Base-by-base conservation (phyloP, 2,888 invertebrate species). In the Gerris lacustris region DNA sequence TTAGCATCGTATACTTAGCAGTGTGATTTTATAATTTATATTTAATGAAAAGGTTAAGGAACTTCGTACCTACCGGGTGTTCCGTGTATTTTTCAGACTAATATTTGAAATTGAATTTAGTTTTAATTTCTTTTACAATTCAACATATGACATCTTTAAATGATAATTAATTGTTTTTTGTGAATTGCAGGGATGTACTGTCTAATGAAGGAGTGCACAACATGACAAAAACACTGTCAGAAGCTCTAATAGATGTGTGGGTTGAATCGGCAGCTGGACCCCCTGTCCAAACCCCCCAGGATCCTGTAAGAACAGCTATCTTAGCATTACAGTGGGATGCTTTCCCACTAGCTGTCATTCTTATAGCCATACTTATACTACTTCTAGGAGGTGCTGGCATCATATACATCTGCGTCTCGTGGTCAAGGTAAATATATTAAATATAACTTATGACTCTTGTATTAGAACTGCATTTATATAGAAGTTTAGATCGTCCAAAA, bases 321-420 rank as follows among this genome's bases (percentile, higher is more conserved):
- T 79, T 82, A 44, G 83, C 84, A 6, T 81, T 85, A 70, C 84
- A 84, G 74, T 86, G 85, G 76, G 88, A 89, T 73, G 90, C 93
- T 7, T 90, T 94, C 76, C 95, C 94, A 18, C 93, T 92, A 75
- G 94, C 94, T 0, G 83, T 96, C 45, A 90, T 96, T 74, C 90
- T 92, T 15, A 85, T 96, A 1, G 95, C 93, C 0, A 89, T 90
- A 70, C 87, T 96, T n/a, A 95, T 96, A 73, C 86, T 95, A 63
- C 86, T 96, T 2, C 86, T 94, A 7, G 93, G 93, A 7, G 85
- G 91, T 11, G 89, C 92, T 69, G 96, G 94, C 6, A 94, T 96
- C 67, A 87, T 94, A 69, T 95, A 96, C 79, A 93, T 96, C 73
- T 94, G 95, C 80, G 88, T 94, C 69, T 94, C 94, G 1, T 96